Evolutionary conservation across 1,140 invertebrate genomes (phyloP), one percentile per base, ranked within the genome.

Genomic region (Pomacea maculata): DNA sequence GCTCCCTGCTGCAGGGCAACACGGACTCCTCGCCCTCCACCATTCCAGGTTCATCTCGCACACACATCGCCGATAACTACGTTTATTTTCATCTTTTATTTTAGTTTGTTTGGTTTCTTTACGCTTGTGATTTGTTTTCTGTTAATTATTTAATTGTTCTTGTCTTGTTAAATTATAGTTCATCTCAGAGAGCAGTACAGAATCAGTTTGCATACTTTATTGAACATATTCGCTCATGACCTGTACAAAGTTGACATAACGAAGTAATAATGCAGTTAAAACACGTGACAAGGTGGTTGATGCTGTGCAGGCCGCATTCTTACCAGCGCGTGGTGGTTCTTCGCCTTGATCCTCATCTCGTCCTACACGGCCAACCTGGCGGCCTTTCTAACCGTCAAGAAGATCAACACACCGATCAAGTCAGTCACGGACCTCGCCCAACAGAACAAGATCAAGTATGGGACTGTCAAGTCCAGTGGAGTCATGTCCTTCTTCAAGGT

Each of bases 311-410:
- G 88, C 4, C 85, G 91, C 11, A 88, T 92, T 21, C 81, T 91
- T 8, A 90, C 90, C 45, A 89, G 89, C 67, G 88, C 90, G 7
- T 92, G 91, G 91, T 91, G 90, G 90, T 91, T 91, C 83, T 91
- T 92, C 83, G 88, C 89, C 7, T 85, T 92, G 6, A 92, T 92
- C 74, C 85, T 92, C 29, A 90, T 92, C 64, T 91, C 90, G 29
- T 92, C 91, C 11, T 92, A 92, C 81, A 92, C 91, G 63, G 91
- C 91, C 55, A 92, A 92, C 82, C 84, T 92, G 29, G 91, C 91
- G 70, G 91, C 91, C 19, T 92, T 91, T 79, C 83, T 92, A 29
- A 92, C 91, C 19, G 89, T 91, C 19, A 90, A 91, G 75, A 89
- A 90, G 81, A 92, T 92, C 71, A 89, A 91, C 82, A 90, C 90